These are phyloP conservation scores for Holothuria scabra DNA, from an alignment of 53 echinoderm and acorn worm species.

Conservation along the genomic window DNA sequence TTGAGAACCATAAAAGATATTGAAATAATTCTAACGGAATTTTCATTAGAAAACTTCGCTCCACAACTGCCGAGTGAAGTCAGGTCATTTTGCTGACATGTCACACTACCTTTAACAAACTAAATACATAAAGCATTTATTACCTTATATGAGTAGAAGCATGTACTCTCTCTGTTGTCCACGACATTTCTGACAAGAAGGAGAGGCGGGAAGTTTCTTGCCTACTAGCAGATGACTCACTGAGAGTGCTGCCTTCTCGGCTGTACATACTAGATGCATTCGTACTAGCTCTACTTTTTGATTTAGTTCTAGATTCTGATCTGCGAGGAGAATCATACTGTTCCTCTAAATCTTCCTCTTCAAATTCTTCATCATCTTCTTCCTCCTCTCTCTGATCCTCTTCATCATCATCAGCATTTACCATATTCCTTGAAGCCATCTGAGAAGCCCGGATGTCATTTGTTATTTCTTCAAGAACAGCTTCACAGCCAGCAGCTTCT, in stretches of 20 bases:
- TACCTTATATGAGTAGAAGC: constrained; percentile 90
- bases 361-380: constrained; percentile 7
- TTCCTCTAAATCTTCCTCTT: constrained; percentile 18
- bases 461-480: constrained; percentile 82
- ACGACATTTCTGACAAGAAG: constrained; percentile 88
- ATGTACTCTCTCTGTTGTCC: constrained; percentile 81
- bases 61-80: too few species aligned
- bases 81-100: too few species aligned
- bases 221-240: constrained; percentile 56
- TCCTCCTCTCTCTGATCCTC: constrained; percentile 5
- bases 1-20: too few species aligned
- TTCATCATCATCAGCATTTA: background rate
- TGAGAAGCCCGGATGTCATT: constrained; percentile 63
- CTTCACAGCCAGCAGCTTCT: constrained; percentile 91
- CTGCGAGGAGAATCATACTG: background rate
- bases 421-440: constrained; percentile 36
- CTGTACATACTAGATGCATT: constrained; percentile 47
- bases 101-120: too few species aligned
- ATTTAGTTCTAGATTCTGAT: background rate
- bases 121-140: background rate
- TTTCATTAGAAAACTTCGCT: too few species aligned
- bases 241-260: constrained; percentile 50
- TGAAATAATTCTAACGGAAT: too few species aligned
- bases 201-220: constrained; percentile 84
- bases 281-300: constrained; percentile 62